phyloP scores from a whole-genome alignment of 1,140 invertebrate species.

The Pantala flavescens region DNA sequence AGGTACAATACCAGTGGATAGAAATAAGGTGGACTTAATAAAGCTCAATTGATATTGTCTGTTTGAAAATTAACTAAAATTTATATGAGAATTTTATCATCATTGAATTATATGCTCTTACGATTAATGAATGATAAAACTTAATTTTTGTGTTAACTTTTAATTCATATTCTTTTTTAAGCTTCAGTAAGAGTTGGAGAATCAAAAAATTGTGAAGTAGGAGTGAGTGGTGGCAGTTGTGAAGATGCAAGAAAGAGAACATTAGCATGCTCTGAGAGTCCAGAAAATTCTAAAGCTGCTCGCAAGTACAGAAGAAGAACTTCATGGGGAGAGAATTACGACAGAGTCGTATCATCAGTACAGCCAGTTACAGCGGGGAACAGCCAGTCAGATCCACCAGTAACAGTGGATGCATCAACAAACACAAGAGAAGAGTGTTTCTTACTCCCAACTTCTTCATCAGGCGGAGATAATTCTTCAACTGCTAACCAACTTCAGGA shows the following conservation, averaged over 20 bases:
- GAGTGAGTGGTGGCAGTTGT: background rate
- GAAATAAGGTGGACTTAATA: too few relatives aligned
- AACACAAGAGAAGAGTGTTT: background rate
- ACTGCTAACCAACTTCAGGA: background rate
- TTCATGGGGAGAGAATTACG: background rate
- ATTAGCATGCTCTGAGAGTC: background rate
- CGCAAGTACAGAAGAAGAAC: background rate
- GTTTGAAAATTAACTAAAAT: too few relatives aligned
- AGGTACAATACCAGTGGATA: too few relatives aligned
- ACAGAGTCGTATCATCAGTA: background rate
- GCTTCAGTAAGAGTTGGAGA: background rate
- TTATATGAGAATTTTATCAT: too few relatives aligned
- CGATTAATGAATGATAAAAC: too few relatives aligned
- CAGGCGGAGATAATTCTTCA: background rate
- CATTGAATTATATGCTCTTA: too few relatives aligned
- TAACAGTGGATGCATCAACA: background rate
- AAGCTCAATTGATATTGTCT: too few relatives aligned
- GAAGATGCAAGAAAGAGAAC: background rate
- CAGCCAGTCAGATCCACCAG: background rate
- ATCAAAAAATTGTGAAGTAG: background rate
- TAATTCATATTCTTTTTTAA: too few relatives aligned
- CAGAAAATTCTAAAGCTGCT: background rate
- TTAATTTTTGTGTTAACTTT: too few relatives aligned
- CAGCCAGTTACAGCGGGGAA: background rate
- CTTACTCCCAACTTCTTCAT: too few relatives aligned